Percentiles rank a stretch among this genome's conserved stretches.
Conservation (phyloP, 35 echinoderm and acorn worm species). For the Ptychodera flava region DNA sequence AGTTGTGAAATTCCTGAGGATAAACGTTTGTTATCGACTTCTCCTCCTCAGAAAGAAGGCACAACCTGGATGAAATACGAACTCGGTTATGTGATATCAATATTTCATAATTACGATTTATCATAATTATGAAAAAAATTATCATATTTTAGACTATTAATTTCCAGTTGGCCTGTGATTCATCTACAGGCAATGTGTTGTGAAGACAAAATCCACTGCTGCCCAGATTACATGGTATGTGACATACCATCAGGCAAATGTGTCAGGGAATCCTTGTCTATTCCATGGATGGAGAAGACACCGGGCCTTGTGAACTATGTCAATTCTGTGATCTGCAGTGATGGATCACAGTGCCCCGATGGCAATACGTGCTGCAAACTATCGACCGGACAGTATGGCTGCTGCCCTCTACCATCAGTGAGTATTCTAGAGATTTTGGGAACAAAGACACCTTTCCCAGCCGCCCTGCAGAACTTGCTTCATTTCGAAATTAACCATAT, state of each 20-base stretch:
- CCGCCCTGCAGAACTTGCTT: too few species aligned
- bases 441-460: too few species aligned
- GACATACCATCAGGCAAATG: not conserved
- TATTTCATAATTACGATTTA: too few species aligned
- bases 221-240: constrained; percentile 29
- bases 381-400: constrained; percentile 8
- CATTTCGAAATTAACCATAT: too few species aligned
- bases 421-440: not conserved
- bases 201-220: constrained; percentile 19
- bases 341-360: constrained; percentile 20
- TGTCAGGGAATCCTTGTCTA: not conserved
- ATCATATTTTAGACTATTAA: too few species aligned
- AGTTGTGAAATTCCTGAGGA: too few species aligned
- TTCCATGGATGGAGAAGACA: not conserved
- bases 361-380: constrained; percentile 30
- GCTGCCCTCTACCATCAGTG: constrained; percentile 41
- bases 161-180: too few species aligned
- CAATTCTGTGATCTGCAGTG: constrained; percentile 17
- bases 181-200: constrained; percentile 43
- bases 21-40: too few species aligned
- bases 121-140: too few species aligned
- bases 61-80: too few species aligned
- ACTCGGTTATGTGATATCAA: too few species aligned
- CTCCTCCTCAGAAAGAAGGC: too few species aligned
- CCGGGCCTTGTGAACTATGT: not conserved